Evolutionary conservation across 92 coral and sea anemone genomes (phyloP).

Genomic region (Nematostella vectensis): DNA sequence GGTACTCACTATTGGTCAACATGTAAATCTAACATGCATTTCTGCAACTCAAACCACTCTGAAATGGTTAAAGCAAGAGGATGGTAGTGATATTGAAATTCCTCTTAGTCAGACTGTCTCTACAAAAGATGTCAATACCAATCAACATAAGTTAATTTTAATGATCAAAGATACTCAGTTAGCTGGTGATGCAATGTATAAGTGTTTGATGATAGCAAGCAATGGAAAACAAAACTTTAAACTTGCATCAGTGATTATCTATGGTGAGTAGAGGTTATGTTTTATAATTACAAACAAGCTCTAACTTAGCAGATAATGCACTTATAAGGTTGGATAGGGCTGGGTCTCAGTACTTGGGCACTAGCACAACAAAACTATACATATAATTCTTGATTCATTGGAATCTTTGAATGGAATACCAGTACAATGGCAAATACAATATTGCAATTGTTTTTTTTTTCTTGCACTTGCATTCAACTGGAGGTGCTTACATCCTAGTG

Average conservation of each 20-base stretch:
- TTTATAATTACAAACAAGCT: too few relatives aligned
- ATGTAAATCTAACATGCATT: conserved; percentile 4
- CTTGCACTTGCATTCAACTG: too few relatives aligned
- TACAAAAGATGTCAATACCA: neutral
- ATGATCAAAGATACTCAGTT: conserved; percentile 8
- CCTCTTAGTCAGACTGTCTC: neutral
- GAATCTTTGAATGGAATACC: too few relatives aligned
- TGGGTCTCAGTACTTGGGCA: too few relatives aligned
- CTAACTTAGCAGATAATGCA: too few relatives aligned
- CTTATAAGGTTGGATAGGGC: too few relatives aligned
- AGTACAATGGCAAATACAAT: too few relatives aligned
- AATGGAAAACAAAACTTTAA: neutral
- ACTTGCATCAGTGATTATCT: neutral
- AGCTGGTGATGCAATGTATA: conserved; percentile 4
- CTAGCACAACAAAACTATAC: too few relatives aligned
- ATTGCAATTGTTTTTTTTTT: too few relatives aligned
- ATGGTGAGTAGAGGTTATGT: conserved; percentile 20
- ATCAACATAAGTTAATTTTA: neutral
- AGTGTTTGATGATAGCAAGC: neutral
- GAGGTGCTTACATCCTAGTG: too few relatives aligned
- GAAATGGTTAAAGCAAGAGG: conserved; percentile 7
- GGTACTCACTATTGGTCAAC: neutral
- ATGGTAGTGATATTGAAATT: neutral
- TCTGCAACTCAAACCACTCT: neutral
- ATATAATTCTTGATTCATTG: too few relatives aligned